Conservation (phyloP, 2,113 vertebrate species). For the Leucopsar rothschildi region DNA sequence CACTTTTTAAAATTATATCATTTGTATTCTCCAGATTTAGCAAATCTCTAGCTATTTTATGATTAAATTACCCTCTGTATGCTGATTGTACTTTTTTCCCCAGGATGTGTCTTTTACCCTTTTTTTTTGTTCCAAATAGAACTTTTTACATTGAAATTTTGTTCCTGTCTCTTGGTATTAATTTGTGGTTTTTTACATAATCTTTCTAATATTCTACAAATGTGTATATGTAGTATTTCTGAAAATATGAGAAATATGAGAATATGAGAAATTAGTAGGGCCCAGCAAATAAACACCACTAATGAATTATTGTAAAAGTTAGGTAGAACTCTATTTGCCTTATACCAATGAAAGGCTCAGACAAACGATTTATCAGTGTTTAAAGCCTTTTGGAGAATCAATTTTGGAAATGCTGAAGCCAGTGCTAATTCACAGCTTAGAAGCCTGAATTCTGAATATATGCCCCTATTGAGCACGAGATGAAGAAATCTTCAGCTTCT, state of each 20-base stretch:
- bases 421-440: neutral
- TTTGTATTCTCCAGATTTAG: neutral
- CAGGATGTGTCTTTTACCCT: neutral
- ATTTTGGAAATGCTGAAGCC: neutral
- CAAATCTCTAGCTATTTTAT: neutral
- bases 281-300: neutral
- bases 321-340: neutral
- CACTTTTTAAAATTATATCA: neutral
- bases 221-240: neutral
- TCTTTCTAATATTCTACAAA: neutral
- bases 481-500: neutral
- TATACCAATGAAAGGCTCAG: neutral
- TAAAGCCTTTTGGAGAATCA: neutral
- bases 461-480: neutral
- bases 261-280: neutral
- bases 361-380: neutral
- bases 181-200: neutral
- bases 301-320: neutral
- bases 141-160: neutral
- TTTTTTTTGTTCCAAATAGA: neutral
- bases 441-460: neutral
- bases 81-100: neutral
- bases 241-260: neutral
- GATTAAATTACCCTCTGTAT: neutral
- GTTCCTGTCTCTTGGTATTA: neutral